phyloP scores from a whole-genome alignment of 2,888 invertebrate genomes.

The Lymantria dispar region DNA sequence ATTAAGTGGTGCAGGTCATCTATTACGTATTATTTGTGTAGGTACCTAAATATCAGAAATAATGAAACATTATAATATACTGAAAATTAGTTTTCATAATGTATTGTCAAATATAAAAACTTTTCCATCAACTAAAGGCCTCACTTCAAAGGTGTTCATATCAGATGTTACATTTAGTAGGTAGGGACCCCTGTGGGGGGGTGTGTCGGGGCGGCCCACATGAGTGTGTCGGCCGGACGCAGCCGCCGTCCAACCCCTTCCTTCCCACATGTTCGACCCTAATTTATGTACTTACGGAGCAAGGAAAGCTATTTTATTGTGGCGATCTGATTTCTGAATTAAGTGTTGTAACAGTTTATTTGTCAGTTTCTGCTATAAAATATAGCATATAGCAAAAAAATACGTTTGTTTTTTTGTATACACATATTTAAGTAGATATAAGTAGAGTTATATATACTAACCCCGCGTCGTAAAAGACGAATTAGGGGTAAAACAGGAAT shows the following conservation, averaged over 20 bases:
- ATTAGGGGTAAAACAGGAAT: too few species aligned
- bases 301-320: slow-evolving; percentile 29
- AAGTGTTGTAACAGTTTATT: slow-evolving; percentile 4
- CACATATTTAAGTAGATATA: too few species aligned
- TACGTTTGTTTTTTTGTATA: too few species aligned
- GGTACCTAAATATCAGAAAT: too few species aligned
- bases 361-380: neutral
- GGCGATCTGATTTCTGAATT: slow-evolving; percentile 20
- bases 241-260: slow-evolving; percentile 50
- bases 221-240: slow-evolving; percentile 50
- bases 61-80: too few species aligned
- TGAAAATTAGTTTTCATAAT: too few species aligned
- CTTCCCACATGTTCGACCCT: slow-evolving; percentile 38
- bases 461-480: too few species aligned
- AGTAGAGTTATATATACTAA: too few species aligned
- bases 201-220: slow-evolving; percentile 37
- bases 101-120: slow-evolving; percentile 1
- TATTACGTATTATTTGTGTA: too few species aligned
- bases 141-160: slow-evolving; percentile 30
- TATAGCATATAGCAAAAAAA: too few species aligned
- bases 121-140: slow-evolving; percentile 16
- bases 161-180: slow-evolving; percentile 25
- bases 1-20: too few species aligned
- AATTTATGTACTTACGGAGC: slow-evolving; percentile 27
- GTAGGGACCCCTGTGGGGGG: slow-evolving; percentile 36